Conservation (phyloP, 2,797 vertebrate species). For the Morelia viridis region DNA sequence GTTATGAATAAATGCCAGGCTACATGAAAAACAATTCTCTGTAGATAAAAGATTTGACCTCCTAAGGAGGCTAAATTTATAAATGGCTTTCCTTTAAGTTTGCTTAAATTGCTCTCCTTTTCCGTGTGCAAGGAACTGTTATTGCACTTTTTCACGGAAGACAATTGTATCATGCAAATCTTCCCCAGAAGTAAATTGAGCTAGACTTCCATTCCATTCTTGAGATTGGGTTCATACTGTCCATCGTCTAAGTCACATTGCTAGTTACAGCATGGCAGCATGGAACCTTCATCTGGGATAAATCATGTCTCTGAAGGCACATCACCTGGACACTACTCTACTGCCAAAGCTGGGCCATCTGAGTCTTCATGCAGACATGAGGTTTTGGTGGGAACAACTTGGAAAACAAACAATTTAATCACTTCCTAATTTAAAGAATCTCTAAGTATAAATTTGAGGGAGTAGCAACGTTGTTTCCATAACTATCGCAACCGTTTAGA, state of each 20-base stretch:
- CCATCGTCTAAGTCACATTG: not conserved
- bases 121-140: not conserved
- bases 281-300: not conserved
- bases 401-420: not conserved
- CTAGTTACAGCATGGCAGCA: not conserved
- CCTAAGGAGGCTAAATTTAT: not conserved
- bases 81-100: not conserved
- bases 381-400: not conserved
- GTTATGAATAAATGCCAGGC: not conserved
- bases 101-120: not conserved
- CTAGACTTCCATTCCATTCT: not conserved
- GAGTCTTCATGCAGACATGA: not conserved
- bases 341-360: not conserved
- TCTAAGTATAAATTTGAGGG: not conserved
- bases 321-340: not conserved
- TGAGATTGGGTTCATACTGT: not conserved
- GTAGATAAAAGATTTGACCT: not conserved
- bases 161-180: not conserved
- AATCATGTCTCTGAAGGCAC: not conserved
- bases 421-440: not conserved
- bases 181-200: not conserved
- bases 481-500: not conserved
- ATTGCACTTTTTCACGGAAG: not conserved
- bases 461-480: not conserved
- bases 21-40: not conserved